A percentile compares a stretch with the other conserved stretches of the same genome.
These are phyloP conservation scores for Diprion similis DNA, from an alignment of 1,140 invertebrate genomes.

Conservation along the genomic window DNA sequence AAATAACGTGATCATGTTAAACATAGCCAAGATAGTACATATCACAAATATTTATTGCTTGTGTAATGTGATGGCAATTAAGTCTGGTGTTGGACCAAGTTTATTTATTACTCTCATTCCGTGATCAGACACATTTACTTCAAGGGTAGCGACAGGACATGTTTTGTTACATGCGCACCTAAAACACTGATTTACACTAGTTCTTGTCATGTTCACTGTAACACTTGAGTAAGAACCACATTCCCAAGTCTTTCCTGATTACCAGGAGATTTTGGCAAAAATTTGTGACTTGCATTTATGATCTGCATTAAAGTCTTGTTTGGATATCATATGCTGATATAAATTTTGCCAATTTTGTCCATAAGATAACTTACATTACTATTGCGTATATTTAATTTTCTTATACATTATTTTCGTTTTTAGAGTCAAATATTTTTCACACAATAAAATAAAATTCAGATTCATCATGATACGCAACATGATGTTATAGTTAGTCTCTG, in stretches of 20 bases:
- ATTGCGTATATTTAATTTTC: not conserved
- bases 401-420: not conserved
- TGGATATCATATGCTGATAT: not conserved
- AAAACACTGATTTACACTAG: no score
- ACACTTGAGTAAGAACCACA: no score
- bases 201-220: no score
- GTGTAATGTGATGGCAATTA: not conserved
- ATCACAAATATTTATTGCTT: constrained; percentile 8
- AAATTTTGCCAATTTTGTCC: not conserved
- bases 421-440: not conserved
- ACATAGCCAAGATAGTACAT: not conserved
- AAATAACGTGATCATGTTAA: not conserved
- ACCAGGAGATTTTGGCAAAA: no score
- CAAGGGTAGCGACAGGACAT: no score
- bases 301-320: not conserved
- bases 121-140: no score
- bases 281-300: not conserved
- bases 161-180: no score
- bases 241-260: no score
- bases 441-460: not conserved
- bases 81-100: not conserved
- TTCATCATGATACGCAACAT: not conserved
- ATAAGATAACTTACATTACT: not conserved
- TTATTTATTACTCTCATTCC: no score
- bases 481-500: not conserved